Percentiles rank a stretch among this genome's conserved stretches.
phyloP scores from a whole-genome alignment of 2,797 vertebrate species.

The Eleutherodactylus coqui region DNA sequence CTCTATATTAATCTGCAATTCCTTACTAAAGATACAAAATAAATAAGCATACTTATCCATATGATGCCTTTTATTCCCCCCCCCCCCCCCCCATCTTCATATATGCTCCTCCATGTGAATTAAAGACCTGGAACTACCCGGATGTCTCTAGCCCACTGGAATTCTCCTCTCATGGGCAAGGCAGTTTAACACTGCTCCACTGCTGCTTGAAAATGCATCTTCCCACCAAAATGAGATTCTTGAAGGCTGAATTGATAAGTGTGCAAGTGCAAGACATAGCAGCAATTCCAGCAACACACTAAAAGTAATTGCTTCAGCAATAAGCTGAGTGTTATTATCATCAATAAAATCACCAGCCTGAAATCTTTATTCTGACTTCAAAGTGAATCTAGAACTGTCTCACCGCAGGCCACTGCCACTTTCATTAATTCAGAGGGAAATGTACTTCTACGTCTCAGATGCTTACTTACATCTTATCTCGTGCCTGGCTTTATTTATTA shows the following conservation, averaged over 20 bases:
- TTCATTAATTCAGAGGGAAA: conserved; percentile 59
- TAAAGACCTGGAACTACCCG: not conserved
- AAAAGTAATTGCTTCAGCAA: conserved; percentile 66
- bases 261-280: conserved; percentile 60
- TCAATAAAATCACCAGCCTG: conserved; percentile 63
- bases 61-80: not conserved
- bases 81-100: no score
- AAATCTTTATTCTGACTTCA: conserved; percentile 69
- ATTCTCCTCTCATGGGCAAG: not conserved
- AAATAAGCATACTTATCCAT: not conserved
- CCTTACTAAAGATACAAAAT: not conserved
- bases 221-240: conserved; percentile 46
- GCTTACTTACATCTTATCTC: conserved; percentile 67
- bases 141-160: not conserved
- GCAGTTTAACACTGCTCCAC: conserved; percentile 15
- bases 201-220: conserved; percentile 20
- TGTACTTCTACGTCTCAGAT: conserved; percentile 65
- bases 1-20: not conserved
- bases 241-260: conserved; percentile 51
- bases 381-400: conserved; percentile 64
- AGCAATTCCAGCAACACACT: conserved; percentile 57
- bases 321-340: conserved; percentile 58
- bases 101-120: not conserved
- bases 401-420: conserved; percentile 60
- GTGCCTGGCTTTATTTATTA: conserved; percentile 59